Percentiles rank a stretch among this genome's conserved stretches.
Evolutionary conservation across 1,140 invertebrate genomes (phyloP).

Genomic region (Helicoverpa armigera): DNA sequence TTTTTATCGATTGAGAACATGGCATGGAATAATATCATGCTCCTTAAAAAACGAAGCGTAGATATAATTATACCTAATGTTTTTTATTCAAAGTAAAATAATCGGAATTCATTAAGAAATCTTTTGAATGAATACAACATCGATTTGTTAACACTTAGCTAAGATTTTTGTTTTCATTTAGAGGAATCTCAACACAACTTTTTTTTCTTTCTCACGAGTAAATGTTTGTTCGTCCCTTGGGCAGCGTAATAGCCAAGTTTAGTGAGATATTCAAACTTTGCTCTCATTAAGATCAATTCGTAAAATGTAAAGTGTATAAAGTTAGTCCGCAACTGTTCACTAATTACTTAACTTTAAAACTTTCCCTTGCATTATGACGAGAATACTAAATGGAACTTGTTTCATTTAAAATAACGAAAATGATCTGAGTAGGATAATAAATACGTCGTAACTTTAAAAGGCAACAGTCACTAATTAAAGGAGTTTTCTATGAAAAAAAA

Average conservation of each 20-base stretch:
- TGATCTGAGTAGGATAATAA: neutral
- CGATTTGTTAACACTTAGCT: too few relatives aligned
- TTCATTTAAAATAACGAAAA: neutral
- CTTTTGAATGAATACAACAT: too few relatives aligned
- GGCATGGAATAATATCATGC: too few relatives aligned
- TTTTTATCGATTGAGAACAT: too few relatives aligned
- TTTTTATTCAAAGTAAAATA: too few relatives aligned
- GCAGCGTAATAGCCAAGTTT: conserved; percentile 20
- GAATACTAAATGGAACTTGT: neutral
- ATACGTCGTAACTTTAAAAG: too few relatives aligned
- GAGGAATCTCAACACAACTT: neutral
- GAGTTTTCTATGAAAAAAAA: too few relatives aligned
- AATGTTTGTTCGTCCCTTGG: conserved; percentile 12
- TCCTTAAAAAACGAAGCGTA: too few relatives aligned
- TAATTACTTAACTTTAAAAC: conserved; percentile 31
- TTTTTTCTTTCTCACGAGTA: neutral
- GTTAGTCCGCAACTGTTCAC: neutral
- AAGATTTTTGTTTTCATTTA: too few relatives aligned
- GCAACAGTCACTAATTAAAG: too few relatives aligned
- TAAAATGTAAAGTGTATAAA: conserved; percentile 30
- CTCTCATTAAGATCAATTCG: conserved; percentile 35
- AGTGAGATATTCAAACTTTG: conserved; percentile 19
- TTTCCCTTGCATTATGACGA: neutral
- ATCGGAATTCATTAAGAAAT: too few relatives aligned
- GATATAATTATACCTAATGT: too few relatives aligned